Conservation (phyloP, 2,113 vertebrate genomes). For the Cyrtonyx montezumae region DNA sequence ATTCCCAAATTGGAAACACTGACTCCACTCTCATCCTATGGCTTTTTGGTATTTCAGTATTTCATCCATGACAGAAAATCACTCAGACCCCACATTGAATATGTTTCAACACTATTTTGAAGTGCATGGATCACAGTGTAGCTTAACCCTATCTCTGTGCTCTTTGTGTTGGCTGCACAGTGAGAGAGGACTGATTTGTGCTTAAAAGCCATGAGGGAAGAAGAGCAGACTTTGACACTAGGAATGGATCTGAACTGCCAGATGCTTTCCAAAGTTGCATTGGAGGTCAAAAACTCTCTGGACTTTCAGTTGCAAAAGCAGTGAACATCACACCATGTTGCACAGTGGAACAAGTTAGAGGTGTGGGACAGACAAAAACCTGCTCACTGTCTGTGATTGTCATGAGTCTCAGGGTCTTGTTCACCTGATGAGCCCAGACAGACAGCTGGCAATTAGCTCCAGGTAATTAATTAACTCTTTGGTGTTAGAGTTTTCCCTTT, state of each 20-base stretch:
- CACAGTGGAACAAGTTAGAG: not conserved
- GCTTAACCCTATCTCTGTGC: not conserved
- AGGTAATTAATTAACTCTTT: not conserved
- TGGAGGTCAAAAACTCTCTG: not conserved
- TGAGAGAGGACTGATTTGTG: not conserved
- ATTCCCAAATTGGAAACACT: not conserved
- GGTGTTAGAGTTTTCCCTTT: not conserved
- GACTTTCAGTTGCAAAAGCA: not conserved
- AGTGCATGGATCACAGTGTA: not conserved
- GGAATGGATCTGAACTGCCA: not conserved
- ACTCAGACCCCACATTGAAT: not conserved
- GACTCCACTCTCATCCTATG: not conserved
- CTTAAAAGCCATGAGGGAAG: not conserved
- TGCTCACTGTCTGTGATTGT: not conserved
- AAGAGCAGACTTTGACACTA: not conserved
- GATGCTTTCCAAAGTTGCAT: not conserved
- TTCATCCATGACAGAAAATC: not conserved
- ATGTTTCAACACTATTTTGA: not conserved
- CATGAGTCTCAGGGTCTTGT: not conserved
- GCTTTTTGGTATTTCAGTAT: not conserved
- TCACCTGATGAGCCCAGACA: not conserved
- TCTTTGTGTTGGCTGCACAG: not conserved
- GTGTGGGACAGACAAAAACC: not conserved
- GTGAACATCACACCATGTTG: rapidly evolving
- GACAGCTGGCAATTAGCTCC: not conserved